A percentile compares a stretch with the other conserved stretches of the same genome.
Evolutionary conservation across 92 coral and sea anemone species (phyloP).

Genomic region (Bergia puertoricense): DNA sequence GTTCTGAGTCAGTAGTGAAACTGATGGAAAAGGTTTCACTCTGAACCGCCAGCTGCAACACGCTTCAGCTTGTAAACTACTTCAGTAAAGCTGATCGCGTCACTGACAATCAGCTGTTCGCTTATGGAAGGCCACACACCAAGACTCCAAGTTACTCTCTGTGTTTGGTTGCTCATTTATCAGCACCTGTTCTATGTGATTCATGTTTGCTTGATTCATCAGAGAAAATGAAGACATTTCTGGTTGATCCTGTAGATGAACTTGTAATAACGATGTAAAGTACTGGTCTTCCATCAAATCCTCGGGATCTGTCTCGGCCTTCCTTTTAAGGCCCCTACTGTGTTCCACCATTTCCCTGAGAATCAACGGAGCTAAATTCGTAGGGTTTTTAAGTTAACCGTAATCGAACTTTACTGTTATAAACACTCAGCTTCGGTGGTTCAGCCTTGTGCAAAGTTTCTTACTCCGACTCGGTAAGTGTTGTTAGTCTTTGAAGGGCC

Average conservation of each 20-base stretch:
- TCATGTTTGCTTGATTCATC: background rate
- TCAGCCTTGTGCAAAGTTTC: too few relatives aligned
- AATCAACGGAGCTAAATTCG: too few relatives aligned
- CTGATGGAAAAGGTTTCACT: too few relatives aligned
- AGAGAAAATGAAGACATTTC: background rate
- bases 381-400: background rate
- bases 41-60: too few relatives aligned
- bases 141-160: background rate
- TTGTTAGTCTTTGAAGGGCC: background rate
- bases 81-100: background rate
- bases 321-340: background rate
- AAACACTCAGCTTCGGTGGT: background rate
- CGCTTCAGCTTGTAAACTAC: too few relatives aligned
- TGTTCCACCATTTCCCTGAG: background rate
- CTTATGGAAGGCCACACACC: background rate
- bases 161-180: background rate
- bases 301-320: background rate
- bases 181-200: background rate
- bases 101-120: background rate
- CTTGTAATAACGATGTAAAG: background rate
- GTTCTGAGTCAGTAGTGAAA: too few relatives aligned
- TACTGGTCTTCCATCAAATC: constrained; percentile 1
- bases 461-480: background rate
- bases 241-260: background rate
- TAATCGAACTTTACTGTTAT: background rate